Evolutionary conservation across 2,113 vertebrate species (phyloP).

Genomic region (Gambusia holbrooki): DNA sequence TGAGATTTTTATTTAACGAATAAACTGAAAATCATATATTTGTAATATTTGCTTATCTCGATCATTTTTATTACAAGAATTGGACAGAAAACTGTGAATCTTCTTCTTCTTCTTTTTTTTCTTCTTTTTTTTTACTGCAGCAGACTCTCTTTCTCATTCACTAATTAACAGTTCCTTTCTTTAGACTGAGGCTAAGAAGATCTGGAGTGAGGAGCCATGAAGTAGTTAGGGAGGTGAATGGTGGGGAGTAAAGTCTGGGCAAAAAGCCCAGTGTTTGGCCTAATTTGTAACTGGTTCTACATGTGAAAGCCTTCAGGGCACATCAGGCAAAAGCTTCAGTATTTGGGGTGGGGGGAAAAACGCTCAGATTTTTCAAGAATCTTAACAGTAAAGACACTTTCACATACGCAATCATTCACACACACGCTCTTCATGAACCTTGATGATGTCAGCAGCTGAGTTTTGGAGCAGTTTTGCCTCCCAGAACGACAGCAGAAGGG

Average conservation of each 20-base stretch:
- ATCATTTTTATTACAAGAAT: neutral
- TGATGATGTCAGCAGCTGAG: conserved; percentile 52
- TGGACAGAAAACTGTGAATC: neutral
- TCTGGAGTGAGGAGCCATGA: conserved; percentile 23
- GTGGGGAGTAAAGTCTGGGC: conserved; percentile 61
- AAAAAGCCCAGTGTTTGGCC: conserved; percentile 63
- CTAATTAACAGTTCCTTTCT: conserved; percentile 31
- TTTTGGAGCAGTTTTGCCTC: conserved; percentile 47
- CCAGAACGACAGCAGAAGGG: conserved; percentile 55
- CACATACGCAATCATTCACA: conserved; percentile 6
- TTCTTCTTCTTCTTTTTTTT: neutral
- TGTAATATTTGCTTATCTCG: neutral
- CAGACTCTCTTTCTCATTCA: conserved; percentile 4
- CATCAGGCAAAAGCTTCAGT: conserved; percentile 63
- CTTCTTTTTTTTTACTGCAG: neutral
- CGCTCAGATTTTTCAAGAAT: conserved; percentile 58
- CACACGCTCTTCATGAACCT: conserved; percentile 32
- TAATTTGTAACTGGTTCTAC: conserved; percentile 56
- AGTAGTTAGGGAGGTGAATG: conserved; percentile 24
- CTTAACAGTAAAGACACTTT: conserved; percentile 46
- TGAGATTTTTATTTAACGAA: neutral
- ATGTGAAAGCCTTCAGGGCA: conserved; percentile 73
- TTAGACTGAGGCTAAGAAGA: conserved; percentile 18
- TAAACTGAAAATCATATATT: neutral
- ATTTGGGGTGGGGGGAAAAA: conserved; percentile 21